These are phyloP conservation scores for Hirtodrosophila histrioides DNA, from an alignment of 2,888 invertebrate genomes.

Conservation along the genomic window DNA sequence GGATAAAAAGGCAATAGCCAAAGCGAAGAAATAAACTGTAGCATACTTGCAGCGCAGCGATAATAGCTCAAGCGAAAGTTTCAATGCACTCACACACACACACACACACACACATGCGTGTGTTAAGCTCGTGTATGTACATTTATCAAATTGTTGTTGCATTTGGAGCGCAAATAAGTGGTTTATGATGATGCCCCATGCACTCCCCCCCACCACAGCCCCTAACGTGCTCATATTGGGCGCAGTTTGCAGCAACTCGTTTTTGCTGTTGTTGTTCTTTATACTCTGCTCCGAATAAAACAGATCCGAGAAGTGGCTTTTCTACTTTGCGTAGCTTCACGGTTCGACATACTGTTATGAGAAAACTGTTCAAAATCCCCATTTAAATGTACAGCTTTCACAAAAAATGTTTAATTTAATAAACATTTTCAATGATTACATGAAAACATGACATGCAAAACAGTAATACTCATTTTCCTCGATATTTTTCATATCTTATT, in stretches of 20 bases:
- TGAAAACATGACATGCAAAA: no score
- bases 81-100: slow-evolving; percentile 8
- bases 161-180: slow-evolving; percentile 79
- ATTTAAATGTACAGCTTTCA: no score
- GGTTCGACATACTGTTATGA: no score
- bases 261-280: slow-evolving; percentile 12
- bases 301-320: no score
- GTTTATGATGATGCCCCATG: slow-evolving; percentile 71
- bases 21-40: slow-evolving; percentile 7
- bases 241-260: slow-evolving; percentile 28
- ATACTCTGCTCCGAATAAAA: no score
- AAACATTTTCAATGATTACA: no score
- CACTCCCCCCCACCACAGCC: background rate
- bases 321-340: no score
- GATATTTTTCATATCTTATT: no score
- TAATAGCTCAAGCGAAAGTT: slow-evolving; percentile 21
- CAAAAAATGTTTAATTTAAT: no score
- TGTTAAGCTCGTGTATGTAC: slow-evolving; percentile 44
- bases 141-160: slow-evolving; percentile 75
- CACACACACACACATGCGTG: slow-evolving; percentile 15
- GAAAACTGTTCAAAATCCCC: no score
- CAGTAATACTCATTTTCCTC: no score
- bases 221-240: background rate
- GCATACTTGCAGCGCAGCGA: slow-evolving; percentile 45
- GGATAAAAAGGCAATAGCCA: slow-evolving; percentile 12